A percentile compares a stretch with the other conserved stretches of the same genome.
phyloP scores from a whole-genome alignment of 2,888 invertebrate species.

The Orthosia gothica region DNA sequence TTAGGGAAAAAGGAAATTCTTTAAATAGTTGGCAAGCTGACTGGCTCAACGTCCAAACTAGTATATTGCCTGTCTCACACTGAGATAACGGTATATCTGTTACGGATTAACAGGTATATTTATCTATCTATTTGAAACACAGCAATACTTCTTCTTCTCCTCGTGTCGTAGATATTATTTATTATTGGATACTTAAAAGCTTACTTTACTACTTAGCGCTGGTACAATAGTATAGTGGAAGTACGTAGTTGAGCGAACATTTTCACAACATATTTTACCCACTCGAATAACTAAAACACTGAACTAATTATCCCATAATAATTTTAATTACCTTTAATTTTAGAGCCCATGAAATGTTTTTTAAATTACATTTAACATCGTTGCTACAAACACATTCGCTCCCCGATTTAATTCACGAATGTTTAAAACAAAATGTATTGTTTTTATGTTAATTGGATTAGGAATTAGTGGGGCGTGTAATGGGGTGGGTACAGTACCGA shows the following conservation, averaged over 20 bases:
- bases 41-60: too few relatives aligned
- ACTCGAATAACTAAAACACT: background rate
- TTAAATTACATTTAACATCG: conserved; percentile 7
- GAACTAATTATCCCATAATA: conserved; percentile 3
- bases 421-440: conserved; percentile 64
- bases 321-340: conserved; percentile 2
- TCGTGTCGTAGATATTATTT: too few relatives aligned
- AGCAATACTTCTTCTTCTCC: too few relatives aligned
- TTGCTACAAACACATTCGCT: conserved; percentile 70
- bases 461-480: conserved; percentile 64
- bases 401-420: conserved; percentile 63
- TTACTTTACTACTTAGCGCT: too few relatives aligned
- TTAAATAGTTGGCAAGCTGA: too few relatives aligned
- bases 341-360: background rate
- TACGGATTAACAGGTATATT: too few relatives aligned
- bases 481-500: conserved; percentile 50
- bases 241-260: background rate
- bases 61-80: too few relatives aligned
- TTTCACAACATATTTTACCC: background rate
- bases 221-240: too few relatives aligned
- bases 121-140: too few relatives aligned
- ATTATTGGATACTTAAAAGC: too few relatives aligned
- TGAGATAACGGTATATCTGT: too few relatives aligned
- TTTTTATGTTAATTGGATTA: conserved; percentile 67
- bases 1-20: too few relatives aligned